A percentile compares a stretch with the other conserved stretches of the same genome.
Evolutionary conservation across 2,888 invertebrate genomes (phyloP).

Genomic region (Troglohyphantes excavatus): DNA sequence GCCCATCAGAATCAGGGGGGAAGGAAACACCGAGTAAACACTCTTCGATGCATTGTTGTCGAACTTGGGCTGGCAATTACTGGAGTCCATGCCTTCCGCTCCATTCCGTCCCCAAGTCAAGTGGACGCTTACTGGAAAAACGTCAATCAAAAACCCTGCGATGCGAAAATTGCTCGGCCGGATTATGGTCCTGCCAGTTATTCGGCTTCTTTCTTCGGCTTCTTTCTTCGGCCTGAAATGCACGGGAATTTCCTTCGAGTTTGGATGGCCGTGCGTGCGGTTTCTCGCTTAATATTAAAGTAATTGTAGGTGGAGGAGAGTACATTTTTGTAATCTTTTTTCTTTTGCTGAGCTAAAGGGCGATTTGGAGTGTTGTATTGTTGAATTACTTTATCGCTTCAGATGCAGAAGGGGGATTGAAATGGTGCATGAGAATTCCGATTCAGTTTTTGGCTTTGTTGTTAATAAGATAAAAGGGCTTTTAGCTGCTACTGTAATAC

Average conservation of each 20-base stretch:
- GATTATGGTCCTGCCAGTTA: constrained; percentile 24
- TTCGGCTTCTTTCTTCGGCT: neutral
- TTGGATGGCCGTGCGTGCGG: neutral
- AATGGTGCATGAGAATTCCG: too few species aligned
- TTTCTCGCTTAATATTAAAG: neutral
- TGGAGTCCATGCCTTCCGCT: constrained; percentile 12
- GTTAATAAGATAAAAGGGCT: too few species aligned
- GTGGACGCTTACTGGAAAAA: constrained; percentile 40
- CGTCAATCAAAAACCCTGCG: constrained; percentile 40
- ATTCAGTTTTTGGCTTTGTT: too few species aligned
- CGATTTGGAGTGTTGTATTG: too few species aligned
- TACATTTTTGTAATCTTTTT: too few species aligned
- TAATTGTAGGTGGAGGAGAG: too few species aligned
- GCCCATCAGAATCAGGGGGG: neutral
- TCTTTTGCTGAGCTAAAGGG: too few species aligned
- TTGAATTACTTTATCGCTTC: too few species aligned
- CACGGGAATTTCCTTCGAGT: neutral
- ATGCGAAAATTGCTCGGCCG: constrained; percentile 27
- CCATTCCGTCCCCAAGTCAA: constrained; percentile 31
- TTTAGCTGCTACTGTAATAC: too few species aligned
- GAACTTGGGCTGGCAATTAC: constrained; percentile 15
- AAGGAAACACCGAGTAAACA: constrained; percentile 29
- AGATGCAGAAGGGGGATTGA: too few species aligned
- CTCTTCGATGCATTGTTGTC: constrained; percentile 40
- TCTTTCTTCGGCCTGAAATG: neutral